Evolutionary conservation across 64 coral and sea anemone species (phyloP), one percentile per base, ranked within the genome.

Genomic region (Dendronephthya gigantea): DNA sequence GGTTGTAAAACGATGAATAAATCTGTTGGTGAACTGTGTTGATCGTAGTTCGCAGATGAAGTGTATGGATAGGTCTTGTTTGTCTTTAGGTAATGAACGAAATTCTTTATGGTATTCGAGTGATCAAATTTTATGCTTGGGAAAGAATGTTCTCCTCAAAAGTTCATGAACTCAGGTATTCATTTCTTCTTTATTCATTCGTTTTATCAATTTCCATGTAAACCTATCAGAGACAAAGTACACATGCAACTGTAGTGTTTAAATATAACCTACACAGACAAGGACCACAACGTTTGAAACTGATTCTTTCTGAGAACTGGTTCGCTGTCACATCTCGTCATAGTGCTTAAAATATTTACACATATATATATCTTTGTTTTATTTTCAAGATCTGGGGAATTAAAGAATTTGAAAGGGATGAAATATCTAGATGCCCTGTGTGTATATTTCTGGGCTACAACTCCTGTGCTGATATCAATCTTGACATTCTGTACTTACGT

Each of bases 71-170:
- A n/a, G 25, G 55, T 62, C 25, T 5, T 48, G 19, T 36, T 39
- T 69, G 8, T 40, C 82, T 49, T 27, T 41, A 98, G 95, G 81
- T 93, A 55, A 98, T 98, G 95, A 98, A 93, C 83, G 95, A 98
- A 91, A 93, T 98, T 45, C 84, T 98, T 22, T 93, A 91, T 74
- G 95, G 95, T 27, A 98, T 98, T 34, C 88, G 95, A 83, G 95
- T 98, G 2, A 98, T 98, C 38, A 98, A 98, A 36, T 98, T 98
- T 43, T 93, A 98, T 88, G 92, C 95, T 11, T 98, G 95, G 95
- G 95, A 98, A 48, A 98, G 74, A 48, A 98, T 93, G 58, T 98
- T 98, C 65, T 88, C 93, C 59, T 65, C 86, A 15, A 93, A 89
- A 45, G 72, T 98, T 37, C 89, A 89, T 72, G 74, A 89, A 13